Evolutionary conservation across 2,888 invertebrate genomes (phyloP).

Genomic region (Ornithoptera priamus): DNA sequence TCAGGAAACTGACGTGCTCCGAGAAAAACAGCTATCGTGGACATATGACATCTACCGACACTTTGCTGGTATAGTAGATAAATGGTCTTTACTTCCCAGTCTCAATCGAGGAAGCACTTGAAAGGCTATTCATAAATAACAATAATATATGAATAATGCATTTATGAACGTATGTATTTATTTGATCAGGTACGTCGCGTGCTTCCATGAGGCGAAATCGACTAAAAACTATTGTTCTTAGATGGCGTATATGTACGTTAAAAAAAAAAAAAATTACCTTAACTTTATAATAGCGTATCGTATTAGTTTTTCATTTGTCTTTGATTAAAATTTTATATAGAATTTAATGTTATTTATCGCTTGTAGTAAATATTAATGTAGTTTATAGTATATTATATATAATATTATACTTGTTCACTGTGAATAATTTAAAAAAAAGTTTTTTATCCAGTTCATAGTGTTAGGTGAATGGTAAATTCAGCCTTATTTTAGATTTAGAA

Average conservation of each 20-base stretch:
- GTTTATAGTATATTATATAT: neutral
- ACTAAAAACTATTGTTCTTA: constrained; percentile 9
- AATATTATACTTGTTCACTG: neutral
- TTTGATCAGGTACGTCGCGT: constrained; percentile 5
- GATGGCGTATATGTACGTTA: constrained; percentile 18
- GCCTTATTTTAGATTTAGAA: neutral
- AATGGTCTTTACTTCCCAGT: no score
- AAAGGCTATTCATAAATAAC: no score
- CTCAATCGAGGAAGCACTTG: no score
- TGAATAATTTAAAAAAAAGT: neutral
- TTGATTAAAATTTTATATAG: neutral
- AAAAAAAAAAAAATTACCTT: neutral
- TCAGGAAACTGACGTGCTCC: no score
- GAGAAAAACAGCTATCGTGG: no score
- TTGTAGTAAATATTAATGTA: neutral
- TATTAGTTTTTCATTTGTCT: neutral
- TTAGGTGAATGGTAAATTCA: neutral
- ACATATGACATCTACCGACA: no score
- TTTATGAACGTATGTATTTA: neutral
- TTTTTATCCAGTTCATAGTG: neutral
- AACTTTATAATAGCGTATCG: neutral
- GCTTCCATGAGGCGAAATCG: constrained; percentile 2
- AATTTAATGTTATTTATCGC: neutral
- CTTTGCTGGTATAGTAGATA: no score
- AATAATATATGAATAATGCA: no score